Evolutionary conservation across 2,797 vertebrate species (phyloP).

Genomic region (Cyprinella venusta): DNA sequence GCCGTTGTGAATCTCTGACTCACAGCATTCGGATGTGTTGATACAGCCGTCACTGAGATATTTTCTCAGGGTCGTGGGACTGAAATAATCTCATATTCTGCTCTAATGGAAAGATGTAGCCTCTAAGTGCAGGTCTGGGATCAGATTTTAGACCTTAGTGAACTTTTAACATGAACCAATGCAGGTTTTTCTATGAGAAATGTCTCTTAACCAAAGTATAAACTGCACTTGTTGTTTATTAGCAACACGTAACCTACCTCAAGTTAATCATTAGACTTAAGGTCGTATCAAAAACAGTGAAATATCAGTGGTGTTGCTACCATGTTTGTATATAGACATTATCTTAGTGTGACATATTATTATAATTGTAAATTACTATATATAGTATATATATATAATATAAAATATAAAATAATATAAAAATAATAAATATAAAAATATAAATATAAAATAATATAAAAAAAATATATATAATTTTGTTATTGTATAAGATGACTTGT

Average conservation of each 20-base stretch:
- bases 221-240: background rate
- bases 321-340: background rate
- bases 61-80: background rate
- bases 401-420: no score
- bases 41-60: background rate
- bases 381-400: no score
- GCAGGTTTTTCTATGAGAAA: background rate
- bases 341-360: no score
- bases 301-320: background rate
- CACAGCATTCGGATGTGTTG: background rate
- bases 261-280: background rate
- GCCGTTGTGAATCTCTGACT: slow-evolving; percentile 2
- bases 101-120: background rate
- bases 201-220: background rate
- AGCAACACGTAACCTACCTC: background rate
- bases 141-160: background rate
- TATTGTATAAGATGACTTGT: background rate
- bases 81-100: background rate
- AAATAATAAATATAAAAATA: no score
- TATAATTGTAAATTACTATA: background rate
- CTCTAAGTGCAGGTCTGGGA: slow-evolving; percentile 3
- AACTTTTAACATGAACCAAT: background rate
- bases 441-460: no score
- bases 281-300: background rate
- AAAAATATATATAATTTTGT: background rate